These are phyloP conservation scores for Hyles euphorbiae DNA, from an alignment of 1,140 invertebrate genomes.

Conservation along the genomic window DNA sequence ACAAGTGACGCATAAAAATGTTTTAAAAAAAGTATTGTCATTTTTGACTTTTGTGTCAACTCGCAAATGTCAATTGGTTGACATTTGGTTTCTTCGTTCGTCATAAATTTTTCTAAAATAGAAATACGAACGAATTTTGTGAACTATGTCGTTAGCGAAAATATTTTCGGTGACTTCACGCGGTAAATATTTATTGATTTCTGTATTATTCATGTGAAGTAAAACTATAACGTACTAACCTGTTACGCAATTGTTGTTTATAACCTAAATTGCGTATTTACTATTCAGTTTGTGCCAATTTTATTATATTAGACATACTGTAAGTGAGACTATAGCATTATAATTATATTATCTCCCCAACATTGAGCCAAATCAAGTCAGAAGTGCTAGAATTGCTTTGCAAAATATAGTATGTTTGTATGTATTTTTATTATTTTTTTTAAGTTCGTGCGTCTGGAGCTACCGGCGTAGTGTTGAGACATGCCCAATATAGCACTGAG, in stretches of 20 bases:
- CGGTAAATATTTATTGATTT: conserved; percentile 37
- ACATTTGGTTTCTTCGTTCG: background rate
- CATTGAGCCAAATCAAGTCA: too few species aligned
- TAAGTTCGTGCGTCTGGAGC: conserved; percentile 43
- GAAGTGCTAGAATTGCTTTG: too few species aligned
- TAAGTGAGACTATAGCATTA: too few species aligned
- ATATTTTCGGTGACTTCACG: conserved; percentile 57
- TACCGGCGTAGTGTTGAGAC: conserved; percentile 33
- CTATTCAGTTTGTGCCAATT: conserved; percentile 3
- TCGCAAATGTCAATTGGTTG: conserved; percentile 2
- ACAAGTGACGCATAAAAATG: too few species aligned
- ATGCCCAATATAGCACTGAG: conserved; percentile 47
- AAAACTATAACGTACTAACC: conserved; percentile 6
- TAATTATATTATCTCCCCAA: too few species aligned
- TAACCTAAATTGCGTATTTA: conserved; percentile 43
- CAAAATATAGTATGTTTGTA: too few species aligned
- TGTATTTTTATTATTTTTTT: conserved; percentile 14
- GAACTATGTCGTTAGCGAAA: conserved; percentile 59
- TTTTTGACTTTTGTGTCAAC: too few species aligned
- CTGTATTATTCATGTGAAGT: background rate
- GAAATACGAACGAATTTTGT: conserved; percentile 3
- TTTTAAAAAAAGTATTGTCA: too few species aligned
- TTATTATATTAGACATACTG: conserved; percentile 3
- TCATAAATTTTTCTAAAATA: conserved; percentile 6
- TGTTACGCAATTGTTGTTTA: conserved; percentile 62